Evolutionary conservation across 1,140 invertebrate species (phyloP).

Genomic region (Hylyphantes graminicola): DNA sequence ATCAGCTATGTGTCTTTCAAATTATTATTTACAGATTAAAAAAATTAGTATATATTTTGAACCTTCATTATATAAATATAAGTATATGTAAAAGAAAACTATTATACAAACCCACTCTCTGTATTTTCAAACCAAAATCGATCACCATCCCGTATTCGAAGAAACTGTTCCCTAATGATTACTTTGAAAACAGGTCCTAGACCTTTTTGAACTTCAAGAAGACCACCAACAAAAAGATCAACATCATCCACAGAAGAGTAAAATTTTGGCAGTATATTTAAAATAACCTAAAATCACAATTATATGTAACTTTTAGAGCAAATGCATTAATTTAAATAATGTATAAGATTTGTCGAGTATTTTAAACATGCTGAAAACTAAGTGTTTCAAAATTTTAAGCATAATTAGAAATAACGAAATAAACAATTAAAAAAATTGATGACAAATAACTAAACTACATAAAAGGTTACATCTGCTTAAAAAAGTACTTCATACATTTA

Average conservation of each 20-base stretch:
- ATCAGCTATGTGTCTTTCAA: too few species aligned
- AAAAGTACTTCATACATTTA: too few species aligned
- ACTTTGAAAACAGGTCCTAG: conserved; percentile 74
- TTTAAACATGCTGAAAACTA: too few species aligned
- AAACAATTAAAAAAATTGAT: too few species aligned
- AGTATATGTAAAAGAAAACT: neutral
- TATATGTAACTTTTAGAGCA: too few species aligned
- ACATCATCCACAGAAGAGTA: conserved; percentile 72
- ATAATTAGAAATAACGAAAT: too few species aligned
- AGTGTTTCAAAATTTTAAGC: too few species aligned
- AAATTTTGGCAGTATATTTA: conserved; percentile 64
- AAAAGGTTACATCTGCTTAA: too few species aligned
- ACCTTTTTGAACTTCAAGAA: conserved; percentile 73
- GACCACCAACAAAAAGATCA: conserved; percentile 78
- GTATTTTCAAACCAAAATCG: conserved; percentile 74
- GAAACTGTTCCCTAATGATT: conserved; percentile 73
- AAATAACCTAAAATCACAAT: conserved; percentile 21
- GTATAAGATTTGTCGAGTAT: too few species aligned
- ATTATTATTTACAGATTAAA: too few species aligned
- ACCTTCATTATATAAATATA: neutral
- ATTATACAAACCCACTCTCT: conserved; percentile 68
- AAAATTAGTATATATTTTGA: neutral
- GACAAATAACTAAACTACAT: too few species aligned
- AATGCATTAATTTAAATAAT: too few species aligned
- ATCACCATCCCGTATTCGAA: conserved; percentile 72